Evolutionary conservation across 2,113 vertebrate species (phyloP), one percentile per base, ranked within the genome.

Genomic region (Nematolebias whitei): DNA sequence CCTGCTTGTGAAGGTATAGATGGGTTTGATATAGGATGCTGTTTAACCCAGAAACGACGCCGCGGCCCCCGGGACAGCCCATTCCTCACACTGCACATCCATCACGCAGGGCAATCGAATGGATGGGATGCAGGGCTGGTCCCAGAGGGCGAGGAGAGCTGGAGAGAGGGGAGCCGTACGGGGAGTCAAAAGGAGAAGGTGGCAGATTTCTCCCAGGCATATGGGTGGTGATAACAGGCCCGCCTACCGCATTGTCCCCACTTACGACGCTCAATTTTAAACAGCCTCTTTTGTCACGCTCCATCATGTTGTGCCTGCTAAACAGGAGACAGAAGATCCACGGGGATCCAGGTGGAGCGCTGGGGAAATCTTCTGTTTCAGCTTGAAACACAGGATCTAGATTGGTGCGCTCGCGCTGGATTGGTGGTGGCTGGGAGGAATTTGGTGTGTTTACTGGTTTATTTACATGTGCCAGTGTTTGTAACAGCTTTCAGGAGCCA

Each of bases 1-100:
- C 80, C 85, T 82, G 55, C 79, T 85, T 78, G 77, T 74, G 87
- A 88, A 87, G 74, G 86, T 89, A 87, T 83, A 86, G 76, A 81
- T 85, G 77, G 88, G 84, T 89, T 91, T 88, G 79, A 75, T 71
- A 71, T 76, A 80, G 78, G 91, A 88, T 88, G 83, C 76, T 74
- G 71, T 91, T 93, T 92, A 92, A 93, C 88, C 86, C 93, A 54
- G 61, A 88, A 79, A 92, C 77, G 91, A 89, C 83, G 61, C 1
- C 78, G 3, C n/a, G 78, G 61, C 65, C 39, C 84, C 61, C 50
- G 85, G 73, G 88, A 87, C 63, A 12, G 64, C 65, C 73, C 85
- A 82, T 84, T 92, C 90, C 90, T 81, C 84, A 72, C 78, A 61
- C 73, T 78, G 81, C 85, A 84, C 88, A 88, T 91, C 92, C 80